Percentiles rank a stretch among this genome's conserved stretches.
phyloP scores from a whole-genome alignment of 1,140 invertebrate species.

The Pachypsylla venusta region DNA sequence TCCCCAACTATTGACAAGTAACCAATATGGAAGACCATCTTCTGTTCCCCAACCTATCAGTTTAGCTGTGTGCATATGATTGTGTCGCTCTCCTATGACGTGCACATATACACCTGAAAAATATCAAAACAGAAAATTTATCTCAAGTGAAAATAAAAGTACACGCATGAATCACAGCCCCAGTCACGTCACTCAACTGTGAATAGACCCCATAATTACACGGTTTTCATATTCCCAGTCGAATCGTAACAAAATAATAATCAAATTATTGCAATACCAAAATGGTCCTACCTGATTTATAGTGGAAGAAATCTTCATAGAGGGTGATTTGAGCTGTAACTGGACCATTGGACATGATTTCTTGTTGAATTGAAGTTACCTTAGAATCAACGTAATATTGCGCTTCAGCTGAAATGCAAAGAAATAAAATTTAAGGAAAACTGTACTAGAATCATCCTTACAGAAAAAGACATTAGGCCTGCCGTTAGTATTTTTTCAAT shows the following conservation, averaged over 20 bases:
- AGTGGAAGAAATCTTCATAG: conserved; percentile 2
- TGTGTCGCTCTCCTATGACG: conserved; percentile 50
- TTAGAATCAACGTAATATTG: background rate
- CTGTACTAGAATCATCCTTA: too few species aligned
- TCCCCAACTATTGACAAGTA: conserved; percentile 86
- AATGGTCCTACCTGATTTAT: conserved; percentile 5
- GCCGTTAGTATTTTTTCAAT: too few species aligned
- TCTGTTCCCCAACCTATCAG: conserved; percentile 56
- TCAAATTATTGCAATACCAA: too few species aligned
- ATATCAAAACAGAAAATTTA: conserved; percentile 9
- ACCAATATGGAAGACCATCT: conserved; percentile 53
- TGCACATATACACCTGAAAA: conserved; percentile 66
- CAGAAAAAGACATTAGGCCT: too few species aligned
- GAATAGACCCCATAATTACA: too few species aligned
- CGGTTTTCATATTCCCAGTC: too few species aligned
- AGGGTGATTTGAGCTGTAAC: background rate
- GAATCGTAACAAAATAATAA: too few species aligned
- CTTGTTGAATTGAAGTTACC: background rate
- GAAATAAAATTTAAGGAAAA: too few species aligned
- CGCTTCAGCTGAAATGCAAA: background rate
- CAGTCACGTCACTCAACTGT: too few species aligned
- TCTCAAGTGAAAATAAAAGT: background rate
- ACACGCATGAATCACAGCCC: too few species aligned
- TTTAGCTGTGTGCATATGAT: conserved; percentile 80
- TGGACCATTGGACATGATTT: background rate